Base-by-base conservation (phyloP, 1,140 invertebrate species). In the Caerostris darwini region DNA sequence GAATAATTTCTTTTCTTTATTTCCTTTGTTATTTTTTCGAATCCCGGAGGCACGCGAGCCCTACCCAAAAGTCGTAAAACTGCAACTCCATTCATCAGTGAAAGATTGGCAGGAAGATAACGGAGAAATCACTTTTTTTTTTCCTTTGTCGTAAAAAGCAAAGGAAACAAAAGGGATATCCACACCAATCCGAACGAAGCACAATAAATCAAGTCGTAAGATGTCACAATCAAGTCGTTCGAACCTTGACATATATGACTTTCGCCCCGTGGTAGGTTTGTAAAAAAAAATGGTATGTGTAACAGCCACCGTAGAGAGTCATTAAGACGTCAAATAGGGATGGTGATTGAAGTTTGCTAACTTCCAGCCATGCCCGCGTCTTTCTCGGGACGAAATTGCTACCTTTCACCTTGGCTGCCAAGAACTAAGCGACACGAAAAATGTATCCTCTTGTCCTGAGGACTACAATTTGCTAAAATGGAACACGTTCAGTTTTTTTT, bases 341-440 rank as follows among this genome's bases (percentile, higher is more conserved):
- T 77, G 10, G 50, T 77, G 19, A 50, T 50, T 77, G 19, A 50
- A 53, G 34, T 19, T 77, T 7, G 71, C 8, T 12, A 12, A 77
- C 19, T 77, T 77, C 34, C 34, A 77, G 34, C 71, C 34, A 67
- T 67, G 61, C 14, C 61, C 14, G n/a, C n/a, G 61, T 8, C 69
- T 77, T 77, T 34, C 69, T 77, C 71, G 14, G 71, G 53, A 77
- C 50, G 12, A 77, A 77, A 77, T 77, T 77, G 53, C 34, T 50
- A 77, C 71, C 14, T 77, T 77, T 77, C 71, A 34, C 7, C 10
- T 8, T 7, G 4, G 34, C 19, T 77, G 53, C 8, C 50, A 12
- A 7, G 34, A 77, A 53, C 3, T 7, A 64, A 17, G 17, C 61
- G 17, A 64, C 12, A 64, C 12, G 61, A 64, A 64, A 77, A 77